Conservation (phyloP, 2,113 vertebrate genomes). For the Gasterosteus nipponicus region DNA sequence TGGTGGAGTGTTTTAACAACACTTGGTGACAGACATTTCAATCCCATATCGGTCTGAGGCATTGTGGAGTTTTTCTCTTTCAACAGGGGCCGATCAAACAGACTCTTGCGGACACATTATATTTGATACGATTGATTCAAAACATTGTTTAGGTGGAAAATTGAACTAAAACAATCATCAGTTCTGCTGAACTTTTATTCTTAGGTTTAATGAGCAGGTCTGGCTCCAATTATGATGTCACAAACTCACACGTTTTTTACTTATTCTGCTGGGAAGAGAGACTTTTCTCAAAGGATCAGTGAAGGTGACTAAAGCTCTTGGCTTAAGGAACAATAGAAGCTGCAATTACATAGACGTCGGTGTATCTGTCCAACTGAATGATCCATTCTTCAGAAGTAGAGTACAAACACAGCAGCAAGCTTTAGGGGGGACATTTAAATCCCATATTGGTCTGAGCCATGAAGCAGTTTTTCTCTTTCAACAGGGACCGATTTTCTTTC, state of each 20-base stretch:
- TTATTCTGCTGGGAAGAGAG: conserved; percentile 43
- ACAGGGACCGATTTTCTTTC: background rate
- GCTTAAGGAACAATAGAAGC: conserved; percentile 15
- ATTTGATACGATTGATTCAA: conserved; percentile 50
- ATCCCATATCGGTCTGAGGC: conserved; percentile 41
- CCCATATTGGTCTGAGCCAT: too few relatives aligned
- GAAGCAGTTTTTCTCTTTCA: too few relatives aligned
- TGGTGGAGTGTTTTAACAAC: conserved; percentile 37
- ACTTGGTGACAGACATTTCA: conserved; percentile 35
- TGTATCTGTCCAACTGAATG: background rate
- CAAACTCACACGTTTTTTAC: conserved; percentile 42
- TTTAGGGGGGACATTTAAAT: too few relatives aligned
- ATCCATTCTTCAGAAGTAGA: too few relatives aligned
- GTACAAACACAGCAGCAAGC: too few relatives aligned
- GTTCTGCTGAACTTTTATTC: conserved; percentile 53
- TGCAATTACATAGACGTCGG: background rate
- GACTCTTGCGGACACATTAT: conserved; percentile 17
- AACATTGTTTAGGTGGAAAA: conserved; percentile 42
- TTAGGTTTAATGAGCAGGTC: conserved; percentile 50
- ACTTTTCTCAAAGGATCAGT: conserved; percentile 31
- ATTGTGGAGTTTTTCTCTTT: conserved; percentile 36
- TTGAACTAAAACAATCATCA: conserved; percentile 46
- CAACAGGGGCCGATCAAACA: conserved; percentile 13
- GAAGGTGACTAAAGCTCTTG: conserved; percentile 30
- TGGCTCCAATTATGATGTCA: conserved; percentile 67